Evolutionary conservation across 2,797 vertebrate genomes (phyloP).

Genomic region (Notolabrus celidotus): DNA sequence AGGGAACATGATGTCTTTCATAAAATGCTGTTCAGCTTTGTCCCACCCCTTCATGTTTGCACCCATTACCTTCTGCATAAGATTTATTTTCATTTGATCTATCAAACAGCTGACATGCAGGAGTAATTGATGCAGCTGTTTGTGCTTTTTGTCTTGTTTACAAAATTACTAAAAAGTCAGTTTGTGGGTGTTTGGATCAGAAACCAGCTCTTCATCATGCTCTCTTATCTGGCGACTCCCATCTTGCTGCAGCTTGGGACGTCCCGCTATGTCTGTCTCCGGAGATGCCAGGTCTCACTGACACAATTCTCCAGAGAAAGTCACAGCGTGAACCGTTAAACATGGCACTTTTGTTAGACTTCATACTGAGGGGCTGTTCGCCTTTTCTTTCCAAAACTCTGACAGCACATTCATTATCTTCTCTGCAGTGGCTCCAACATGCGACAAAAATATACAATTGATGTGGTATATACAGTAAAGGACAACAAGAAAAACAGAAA

Average conservation of each 20-base stretch:
- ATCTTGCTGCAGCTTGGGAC: conserved; percentile 49
- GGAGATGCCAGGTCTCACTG: conserved; percentile 60
- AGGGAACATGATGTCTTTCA: conserved; percentile 60
- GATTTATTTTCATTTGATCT: conserved; percentile 52
- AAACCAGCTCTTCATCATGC: conserved; percentile 24
- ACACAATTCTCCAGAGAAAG: conserved; percentile 57
- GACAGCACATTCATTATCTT: conserved; percentile 30
- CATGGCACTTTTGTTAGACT: conserved; percentile 33
- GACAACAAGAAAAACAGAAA: neutral
- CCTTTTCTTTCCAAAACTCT: conserved; percentile 29
- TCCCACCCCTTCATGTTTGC: conserved; percentile 45
- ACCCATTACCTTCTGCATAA: conserved; percentile 37
- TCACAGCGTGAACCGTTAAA: conserved; percentile 65
- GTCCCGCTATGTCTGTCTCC: conserved; percentile 58
- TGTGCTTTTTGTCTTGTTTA: conserved; percentile 17
- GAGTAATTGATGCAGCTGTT: conserved; percentile 43
- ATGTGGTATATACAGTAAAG: neutral
- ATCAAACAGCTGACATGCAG: conserved; percentile 37
- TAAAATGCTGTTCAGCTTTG: conserved; percentile 49
- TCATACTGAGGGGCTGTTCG: conserved; percentile 53
- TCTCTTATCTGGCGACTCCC: conserved; percentile 47
- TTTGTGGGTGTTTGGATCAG: conserved; percentile 34
- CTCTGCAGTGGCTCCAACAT: neutral
- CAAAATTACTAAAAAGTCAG: neutral
- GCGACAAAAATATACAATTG: neutral